A percentile compares a stretch with the other conserved stretches of the same genome.
These are phyloP conservation scores for Hofmannophila pseudospretella DNA, from an alignment of 2,888 invertebrate species.

Conservation along the genomic window DNA sequence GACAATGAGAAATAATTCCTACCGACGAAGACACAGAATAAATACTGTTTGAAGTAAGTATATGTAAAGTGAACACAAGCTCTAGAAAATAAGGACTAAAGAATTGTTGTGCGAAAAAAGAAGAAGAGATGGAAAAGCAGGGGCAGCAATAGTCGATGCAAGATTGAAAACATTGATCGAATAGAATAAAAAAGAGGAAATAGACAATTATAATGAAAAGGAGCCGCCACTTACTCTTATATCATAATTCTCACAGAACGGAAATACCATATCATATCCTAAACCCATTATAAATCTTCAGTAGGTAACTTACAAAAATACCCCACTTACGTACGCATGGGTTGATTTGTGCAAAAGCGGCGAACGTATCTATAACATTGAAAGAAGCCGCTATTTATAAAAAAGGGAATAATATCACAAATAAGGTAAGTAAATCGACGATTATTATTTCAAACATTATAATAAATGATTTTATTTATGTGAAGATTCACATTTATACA, in stretches of 20 bases:
- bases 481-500: conserved; percentile 7
- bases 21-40: too few relatives aligned
- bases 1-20: too few relatives aligned
- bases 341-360: conserved; percentile 56
- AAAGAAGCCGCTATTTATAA: conserved; percentile 30
- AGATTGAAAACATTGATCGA: too few relatives aligned
- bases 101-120: too few relatives aligned
- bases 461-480: conserved; percentile 22
- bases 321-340: conserved; percentile 58
- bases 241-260: conserved; percentile 36
- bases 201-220: conserved; percentile 40
- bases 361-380: conserved; percentile 25
- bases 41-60: too few relatives aligned
- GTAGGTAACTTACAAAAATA: conserved; percentile 37
- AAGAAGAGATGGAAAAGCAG: too few relatives aligned
- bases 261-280: conserved; percentile 65
- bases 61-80: too few relatives aligned
- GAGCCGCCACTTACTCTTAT: conserved; percentile 35
- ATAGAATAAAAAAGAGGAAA: conserved; percentile 52
- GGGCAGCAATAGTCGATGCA: too few relatives aligned
- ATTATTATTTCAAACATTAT: conserved; percentile 27
- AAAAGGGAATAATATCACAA: conserved; percentile 24
- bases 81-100: too few relatives aligned
- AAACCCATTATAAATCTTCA: conserved; percentile 34
- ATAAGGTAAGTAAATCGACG: conserved; percentile 30